Evolutionary conservation across 2,113 vertebrate genomes (phyloP), one percentile per base, ranked within the genome.

Genomic region (Apodemus sylvaticus): DNA sequence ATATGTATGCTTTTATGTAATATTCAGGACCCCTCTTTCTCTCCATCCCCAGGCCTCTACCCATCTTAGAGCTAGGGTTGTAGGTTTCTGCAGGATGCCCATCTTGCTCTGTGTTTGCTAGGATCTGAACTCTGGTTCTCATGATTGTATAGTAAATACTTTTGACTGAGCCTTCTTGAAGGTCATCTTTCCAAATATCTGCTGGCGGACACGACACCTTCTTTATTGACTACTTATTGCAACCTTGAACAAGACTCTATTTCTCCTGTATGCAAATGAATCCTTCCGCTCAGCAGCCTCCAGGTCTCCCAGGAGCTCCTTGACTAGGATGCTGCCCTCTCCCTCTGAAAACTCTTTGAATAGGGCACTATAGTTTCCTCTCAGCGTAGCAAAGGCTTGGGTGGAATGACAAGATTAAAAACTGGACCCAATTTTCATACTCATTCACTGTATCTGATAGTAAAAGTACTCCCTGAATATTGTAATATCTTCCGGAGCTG

Each of bases 231-330:
- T 60, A 36, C 3, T 24, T 62, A 36, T 29, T 60, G 34, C 74
- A 51, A 85, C 79, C 45, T 36, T 87, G 12, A 39, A 53, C 4
- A 12, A 78, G 66, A 91, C 2, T 2, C 16, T 20, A 24, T 0
- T 7, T 7, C 29, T 68, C 22, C 22, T 55, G 22, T 7, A 10
- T 36, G n/a, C 7, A 17, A 66, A 83, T 64, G 66, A 11, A 16
- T 42, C 26, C 60, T 74, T 24, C 55, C 0, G 1, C 17, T 58
- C 16, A n/a, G 13, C 29, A 16, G 42, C 55, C 45, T 2, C 0
- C 0, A 45, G 20, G 36, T 34, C 42, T 48, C 22, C 68, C 31
- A 29, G 31, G 20, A 74, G 17, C 34, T 68, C 39, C 45, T 16
- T 42, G 34, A 55, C 62, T 55, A 81, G 5, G 24, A 16, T 7